Evolutionary conservation across 2,113 vertebrate species (phyloP).

Genomic region (Bettongia penicillata): DNA sequence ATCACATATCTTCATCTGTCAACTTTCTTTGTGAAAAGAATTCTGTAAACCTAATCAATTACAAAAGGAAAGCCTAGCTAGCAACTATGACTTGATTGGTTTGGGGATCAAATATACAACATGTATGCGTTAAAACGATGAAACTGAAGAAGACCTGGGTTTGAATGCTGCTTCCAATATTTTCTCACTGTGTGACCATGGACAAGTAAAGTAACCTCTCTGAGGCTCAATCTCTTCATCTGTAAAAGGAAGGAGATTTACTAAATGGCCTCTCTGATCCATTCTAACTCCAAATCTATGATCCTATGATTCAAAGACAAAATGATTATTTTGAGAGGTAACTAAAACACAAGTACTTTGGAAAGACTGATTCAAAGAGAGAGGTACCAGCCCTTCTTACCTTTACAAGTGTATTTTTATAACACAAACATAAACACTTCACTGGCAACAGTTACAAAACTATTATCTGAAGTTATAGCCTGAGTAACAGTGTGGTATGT

Average conservation of each 20-base stretch:
- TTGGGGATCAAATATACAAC: conserved; percentile 11
- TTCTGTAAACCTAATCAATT: not conserved
- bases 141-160: not conserved
- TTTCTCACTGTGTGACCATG: not conserved
- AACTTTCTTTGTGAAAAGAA: not conserved
- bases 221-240: not conserved
- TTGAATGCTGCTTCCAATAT: not conserved
- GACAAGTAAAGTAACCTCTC: not conserved
- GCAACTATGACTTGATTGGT: not conserved
- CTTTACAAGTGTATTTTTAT: not conserved
- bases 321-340: conserved; percentile 7
- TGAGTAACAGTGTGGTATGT: not conserved
- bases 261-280: not conserved
- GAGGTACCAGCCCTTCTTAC: not conserved
- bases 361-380: not conserved
- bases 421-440: not conserved
- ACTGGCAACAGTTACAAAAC: not conserved
- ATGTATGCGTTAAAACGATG: not conserved
- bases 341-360: not conserved
- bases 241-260: not conserved
- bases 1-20: not conserved
- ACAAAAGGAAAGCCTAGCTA: not conserved
- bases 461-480: not conserved
- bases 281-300: not conserved
- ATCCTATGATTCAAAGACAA: not conserved